Conservation (phyloP, 2,113 vertebrate species). For the Oplegnathus fasciatus region DNA sequence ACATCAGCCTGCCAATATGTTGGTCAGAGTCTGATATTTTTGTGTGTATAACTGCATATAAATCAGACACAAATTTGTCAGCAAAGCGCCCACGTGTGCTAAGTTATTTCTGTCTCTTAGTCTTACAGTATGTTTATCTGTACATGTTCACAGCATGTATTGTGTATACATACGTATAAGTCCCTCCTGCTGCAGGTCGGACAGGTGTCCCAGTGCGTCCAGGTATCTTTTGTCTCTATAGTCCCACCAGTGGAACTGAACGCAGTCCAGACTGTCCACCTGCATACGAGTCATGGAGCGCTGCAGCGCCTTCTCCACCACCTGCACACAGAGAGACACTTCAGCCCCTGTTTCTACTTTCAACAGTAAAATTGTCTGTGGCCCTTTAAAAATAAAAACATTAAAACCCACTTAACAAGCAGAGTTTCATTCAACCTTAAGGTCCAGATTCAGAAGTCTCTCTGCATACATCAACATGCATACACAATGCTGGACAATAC, state of each 20-base stretch:
- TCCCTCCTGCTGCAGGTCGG: conserved; percentile 73
- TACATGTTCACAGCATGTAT: neutral
- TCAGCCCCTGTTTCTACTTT: neutral
- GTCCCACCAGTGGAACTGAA: conserved; percentile 80
- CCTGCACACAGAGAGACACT: conserved; percentile 35
- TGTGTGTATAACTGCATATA: neutral
- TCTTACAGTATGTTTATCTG: neutral
- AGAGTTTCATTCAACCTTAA: neutral
- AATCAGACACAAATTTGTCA: neutral
- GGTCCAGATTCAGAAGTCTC: neutral
- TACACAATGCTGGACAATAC: neutral
- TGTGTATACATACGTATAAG: conserved; percentile 57
- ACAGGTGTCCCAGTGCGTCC: conserved; percentile 71
- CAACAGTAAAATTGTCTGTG: neutral
- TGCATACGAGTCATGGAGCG: conserved; percentile 67
- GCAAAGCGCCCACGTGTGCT: too few relatives aligned
- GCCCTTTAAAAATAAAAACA: neutral
- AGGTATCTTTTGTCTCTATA: conserved; percentile 73
- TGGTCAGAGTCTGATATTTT: neutral
- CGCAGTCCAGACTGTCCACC: conserved; percentile 69
- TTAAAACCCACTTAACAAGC: neutral
- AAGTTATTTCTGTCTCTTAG: neutral
- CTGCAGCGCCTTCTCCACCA: conserved; percentile 62
- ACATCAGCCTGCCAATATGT: neutral
- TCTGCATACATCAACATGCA: neutral